Base-by-base conservation (phyloP, 1,140 invertebrate species). In the Drosophila tristis region DNA sequence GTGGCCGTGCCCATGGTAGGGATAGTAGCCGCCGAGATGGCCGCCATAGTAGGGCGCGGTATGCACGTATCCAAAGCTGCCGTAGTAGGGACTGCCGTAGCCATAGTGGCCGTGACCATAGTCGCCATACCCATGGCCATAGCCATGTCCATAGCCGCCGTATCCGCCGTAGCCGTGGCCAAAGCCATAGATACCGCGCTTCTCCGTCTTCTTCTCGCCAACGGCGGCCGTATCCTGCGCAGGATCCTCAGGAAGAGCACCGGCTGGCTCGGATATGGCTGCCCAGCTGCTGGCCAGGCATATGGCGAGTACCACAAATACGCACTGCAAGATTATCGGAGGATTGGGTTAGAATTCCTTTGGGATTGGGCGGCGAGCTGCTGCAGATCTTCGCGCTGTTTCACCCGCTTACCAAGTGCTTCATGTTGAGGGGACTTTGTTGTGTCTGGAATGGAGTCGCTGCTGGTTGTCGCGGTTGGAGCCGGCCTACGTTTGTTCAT, bases 151-250 rank as follows among this genome's bases (percentile, higher is more conserved):
- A 9, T 31, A 29, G 0, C 65, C 65, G 3, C 67, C 67, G 63
- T 68, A 51, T 2, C 20, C 20, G 4, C 66, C 85, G 16, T 87
- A 65, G 44, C 86, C 87, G 25, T 80, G 71, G 15, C 76, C 66
- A 4, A 51, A 90, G 1, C 90, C 90, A 25, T 85, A 91, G 26
- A 90, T 87, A 5, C 90, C 90, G 13, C 90, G 79, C 39, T 91
- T 91, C 25, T 91, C 86, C 2, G 81, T 90, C 68, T 90, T 91
- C 70, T 91, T 91, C 13, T 80, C 90, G 9, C 42, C 81, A 9
- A 86, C 47, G 6, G 71, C 44, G 8, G 58, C 54, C 20, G 70
- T 31, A 6, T 78, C 78, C 2, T 64, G 58, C 2, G 67, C 74
- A 9, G 57, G 50, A 8, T 57, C 49, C n/a, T 49, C 65, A 2